Percentiles rank a stretch among this genome's conserved stretches.
These are phyloP conservation scores for Harpalus rufipes DNA, from an alignment of 2,888 invertebrate genomes.

Conservation along the genomic window DNA sequence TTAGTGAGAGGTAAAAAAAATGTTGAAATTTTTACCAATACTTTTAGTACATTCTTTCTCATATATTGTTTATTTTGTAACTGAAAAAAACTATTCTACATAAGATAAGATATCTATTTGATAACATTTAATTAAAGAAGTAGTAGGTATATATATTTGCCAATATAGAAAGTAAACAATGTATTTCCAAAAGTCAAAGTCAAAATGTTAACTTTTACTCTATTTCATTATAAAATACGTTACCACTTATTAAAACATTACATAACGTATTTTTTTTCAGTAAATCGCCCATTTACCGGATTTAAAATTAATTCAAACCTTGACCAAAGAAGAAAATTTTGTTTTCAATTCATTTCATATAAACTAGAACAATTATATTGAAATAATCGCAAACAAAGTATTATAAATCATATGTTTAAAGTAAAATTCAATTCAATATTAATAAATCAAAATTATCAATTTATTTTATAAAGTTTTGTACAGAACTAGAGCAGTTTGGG, in stretches of 20 bases:
- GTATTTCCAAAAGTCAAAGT: background rate
- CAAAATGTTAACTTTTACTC: background rate
- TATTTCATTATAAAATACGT: background rate
- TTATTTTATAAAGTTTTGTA: too few species aligned
- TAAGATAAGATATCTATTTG: background rate
- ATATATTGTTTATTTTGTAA: too few species aligned
- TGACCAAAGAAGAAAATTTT: background rate
- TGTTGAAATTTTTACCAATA: too few species aligned
- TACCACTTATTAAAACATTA: background rate
- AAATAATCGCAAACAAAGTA: background rate
- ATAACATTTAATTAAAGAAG: background rate
- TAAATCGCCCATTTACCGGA: background rate
- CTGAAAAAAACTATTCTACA: too few species aligned
- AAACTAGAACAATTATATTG: background rate
- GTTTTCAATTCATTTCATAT: background rate
- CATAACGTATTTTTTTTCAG: background rate
- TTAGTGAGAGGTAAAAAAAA: too few species aligned
- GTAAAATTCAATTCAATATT: too few species aligned
- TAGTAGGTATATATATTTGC: background rate
- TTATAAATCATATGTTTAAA: background rate
- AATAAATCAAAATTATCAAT: too few species aligned
- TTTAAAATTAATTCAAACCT: background rate
- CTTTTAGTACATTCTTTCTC: too few species aligned
- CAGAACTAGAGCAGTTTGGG: too few species aligned
- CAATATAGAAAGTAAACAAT: slow-evolving; percentile 17